These are phyloP conservation scores for Columba guinea DNA, from an alignment of 2,797 vertebrate genomes.

Conservation along the genomic window DNA sequence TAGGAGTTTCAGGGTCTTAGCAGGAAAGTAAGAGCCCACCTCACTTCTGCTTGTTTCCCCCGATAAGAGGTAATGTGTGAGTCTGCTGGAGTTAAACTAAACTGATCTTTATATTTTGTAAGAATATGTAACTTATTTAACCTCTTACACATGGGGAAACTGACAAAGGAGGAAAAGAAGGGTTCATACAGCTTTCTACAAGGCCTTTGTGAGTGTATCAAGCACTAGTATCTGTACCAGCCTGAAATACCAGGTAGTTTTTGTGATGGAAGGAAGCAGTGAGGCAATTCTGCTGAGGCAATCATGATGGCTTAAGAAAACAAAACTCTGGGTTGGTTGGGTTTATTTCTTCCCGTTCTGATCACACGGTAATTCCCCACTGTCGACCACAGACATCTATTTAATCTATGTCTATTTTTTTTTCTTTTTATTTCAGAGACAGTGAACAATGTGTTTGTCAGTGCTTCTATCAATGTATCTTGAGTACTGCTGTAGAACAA, in stretches of 20 bases:
- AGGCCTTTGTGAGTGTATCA: not conserved
- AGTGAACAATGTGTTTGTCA: not conserved
- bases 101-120: not conserved
- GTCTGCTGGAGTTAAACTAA: not conserved
- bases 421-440: not conserved
- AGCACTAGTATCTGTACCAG: not conserved
- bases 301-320: not conserved
- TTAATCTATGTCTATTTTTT: not conserved
- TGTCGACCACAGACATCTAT: not conserved
- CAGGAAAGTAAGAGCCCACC: not conserved
- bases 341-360: not conserved
- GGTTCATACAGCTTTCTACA: not conserved
- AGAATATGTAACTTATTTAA: not conserved
- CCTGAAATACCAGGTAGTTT: not conserved
- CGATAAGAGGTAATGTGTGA: not conserved
- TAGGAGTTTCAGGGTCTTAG: not conserved
- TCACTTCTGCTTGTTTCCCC: not conserved
- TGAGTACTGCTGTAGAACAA: not conserved
- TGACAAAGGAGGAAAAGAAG: not conserved
- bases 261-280: not conserved
- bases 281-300: not conserved
- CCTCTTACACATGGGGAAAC: not conserved
- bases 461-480: not conserved
- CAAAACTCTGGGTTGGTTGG: not conserved
- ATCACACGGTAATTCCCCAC: not conserved